Base-by-base conservation (phyloP, 2,888 invertebrate species). In the Chesias legatella region DNA sequence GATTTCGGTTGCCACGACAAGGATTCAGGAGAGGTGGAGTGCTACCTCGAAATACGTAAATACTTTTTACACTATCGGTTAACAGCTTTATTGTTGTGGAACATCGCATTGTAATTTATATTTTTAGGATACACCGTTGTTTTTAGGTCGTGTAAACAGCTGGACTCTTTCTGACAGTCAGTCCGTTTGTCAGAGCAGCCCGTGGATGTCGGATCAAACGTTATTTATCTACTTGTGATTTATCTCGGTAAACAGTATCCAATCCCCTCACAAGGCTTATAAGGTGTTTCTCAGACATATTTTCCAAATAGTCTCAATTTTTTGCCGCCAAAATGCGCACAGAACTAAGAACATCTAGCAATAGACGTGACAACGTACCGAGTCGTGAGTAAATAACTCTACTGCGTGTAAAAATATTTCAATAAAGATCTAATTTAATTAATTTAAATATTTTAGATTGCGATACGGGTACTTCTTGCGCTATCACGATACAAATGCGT, bases 21-120 rank as follows among this genome's bases (percentile, higher is more conserved):
- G 71, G 90, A 90, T 62, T 92, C 92, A 45, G 92, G 92, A 59
- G 91, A 92, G 75, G 85, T 91, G 82, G 92, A 92, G 86, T 91
- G 91, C 83, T 92, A 91, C 89, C 79, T 92, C 67, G 92, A 92
- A 89, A 91, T 91, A 88, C 89, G 91, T 91, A 89, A 90, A 90
- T 89, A 81, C 70, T 67, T 75, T 80, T 79, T 77, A 73, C 73
- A 70, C 67, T 73, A 70, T 69, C 63, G 67, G 69, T 78, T 73
- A 71, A 73, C 67, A 67, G 67, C 73, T 72, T 68, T 67, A 78
- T 83, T 78, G 76, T 79, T 80, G 71, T 74, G 69, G 72, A 75
- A 70, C 70, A 75, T 73, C 73, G 79, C 70, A 81, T 79, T 83
- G 83, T 85, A 80, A 84, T 85, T 85, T 76, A 81, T 88, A 88